A percentile compares a stretch with the other conserved stretches of the same genome.
These are phyloP conservation scores for Epicampocera succincta DNA, from an alignment of 2,888 invertebrate genomes.

Conservation along the genomic window DNA sequence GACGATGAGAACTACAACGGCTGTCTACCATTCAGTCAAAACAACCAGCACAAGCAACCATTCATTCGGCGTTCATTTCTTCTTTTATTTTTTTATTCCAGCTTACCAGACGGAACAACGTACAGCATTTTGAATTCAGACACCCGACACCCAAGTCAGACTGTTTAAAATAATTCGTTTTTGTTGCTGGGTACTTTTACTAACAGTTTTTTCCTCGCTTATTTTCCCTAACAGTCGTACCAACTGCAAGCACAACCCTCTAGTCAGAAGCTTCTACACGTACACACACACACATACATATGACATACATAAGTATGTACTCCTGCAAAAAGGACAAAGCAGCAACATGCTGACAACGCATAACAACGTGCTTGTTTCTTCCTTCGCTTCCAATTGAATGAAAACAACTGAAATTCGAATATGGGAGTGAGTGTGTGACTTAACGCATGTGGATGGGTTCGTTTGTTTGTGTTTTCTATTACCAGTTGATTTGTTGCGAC, in stretches of 20 bases:
- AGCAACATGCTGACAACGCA: conserved; percentile 67
- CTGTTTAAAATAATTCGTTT: conserved; percentile 21
- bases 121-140: conserved; percentile 54
- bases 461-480: conserved; percentile 68
- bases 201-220: neutral
- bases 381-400: conserved; percentile 9
- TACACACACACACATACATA: no score
- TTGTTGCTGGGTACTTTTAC: conserved; percentile 8
- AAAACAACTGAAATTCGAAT: conserved; percentile 11
- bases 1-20: conserved; percentile 36
- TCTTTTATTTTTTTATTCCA: conserved; percentile 52
- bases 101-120: conserved; percentile 64
- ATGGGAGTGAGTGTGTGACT: neutral
- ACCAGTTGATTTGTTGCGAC: conserved; percentile 72
- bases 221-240: neutral
- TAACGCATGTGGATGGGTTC: neutral
- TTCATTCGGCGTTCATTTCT: conserved; percentile 5
- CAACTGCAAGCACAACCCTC: conserved; percentile 10
- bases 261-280: conserved; percentile 33
- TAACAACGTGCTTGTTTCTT: conserved; percentile 42
- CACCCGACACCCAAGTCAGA: conserved; percentile 54
- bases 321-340: conserved; percentile 22
- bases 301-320: neutral
- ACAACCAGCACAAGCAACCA: conserved; percentile 41
- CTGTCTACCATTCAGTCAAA: conserved; percentile 60